Evolutionary conservation across 2,113 vertebrate genomes (phyloP).

Genomic region (Calypte anna): DNA sequence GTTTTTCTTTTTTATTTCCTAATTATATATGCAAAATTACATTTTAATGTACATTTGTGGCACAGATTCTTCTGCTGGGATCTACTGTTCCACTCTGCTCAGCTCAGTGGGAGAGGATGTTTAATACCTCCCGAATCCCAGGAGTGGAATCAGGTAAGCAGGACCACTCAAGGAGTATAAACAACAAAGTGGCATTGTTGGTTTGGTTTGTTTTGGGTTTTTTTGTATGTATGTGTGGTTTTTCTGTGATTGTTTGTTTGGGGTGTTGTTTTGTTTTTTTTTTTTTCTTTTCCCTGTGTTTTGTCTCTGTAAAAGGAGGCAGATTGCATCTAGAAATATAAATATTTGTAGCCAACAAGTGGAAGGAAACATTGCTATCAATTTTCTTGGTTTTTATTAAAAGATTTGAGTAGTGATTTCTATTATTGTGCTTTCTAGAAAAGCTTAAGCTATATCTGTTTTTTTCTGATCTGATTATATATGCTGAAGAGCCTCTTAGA

Average conservation of each 20-base stretch:
- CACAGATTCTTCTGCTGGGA: conserved; percentile 89
- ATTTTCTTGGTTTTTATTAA: background rate
- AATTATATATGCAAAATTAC: background rate
- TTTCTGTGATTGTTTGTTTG: background rate
- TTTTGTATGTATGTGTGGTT: no score
- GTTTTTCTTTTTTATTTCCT: background rate
- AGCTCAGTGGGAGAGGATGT: conserved; percentile 95
- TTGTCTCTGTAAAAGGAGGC: background rate
- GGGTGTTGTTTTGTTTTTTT: background rate
- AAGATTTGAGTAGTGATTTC: background rate
- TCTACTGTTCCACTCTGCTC: conserved; percentile 97
- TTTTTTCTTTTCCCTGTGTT: background rate
- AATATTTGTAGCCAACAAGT: background rate
- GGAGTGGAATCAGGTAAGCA: conserved; percentile 93
- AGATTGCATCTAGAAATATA: background rate
- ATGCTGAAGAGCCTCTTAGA: background rate
- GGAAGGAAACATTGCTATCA: background rate
- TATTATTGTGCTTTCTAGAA: background rate
- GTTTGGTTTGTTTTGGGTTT: no score
- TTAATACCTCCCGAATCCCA: conserved; percentile 92
- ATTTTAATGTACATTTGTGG: background rate
- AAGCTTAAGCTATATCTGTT: background rate
- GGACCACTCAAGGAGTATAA: background rate
- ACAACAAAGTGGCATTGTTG: no score
- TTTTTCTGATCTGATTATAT: background rate